These are phyloP conservation scores for Heteronetta atricapilla DNA, from an alignment of 2,113 vertebrate species.

Conservation along the genomic window DNA sequence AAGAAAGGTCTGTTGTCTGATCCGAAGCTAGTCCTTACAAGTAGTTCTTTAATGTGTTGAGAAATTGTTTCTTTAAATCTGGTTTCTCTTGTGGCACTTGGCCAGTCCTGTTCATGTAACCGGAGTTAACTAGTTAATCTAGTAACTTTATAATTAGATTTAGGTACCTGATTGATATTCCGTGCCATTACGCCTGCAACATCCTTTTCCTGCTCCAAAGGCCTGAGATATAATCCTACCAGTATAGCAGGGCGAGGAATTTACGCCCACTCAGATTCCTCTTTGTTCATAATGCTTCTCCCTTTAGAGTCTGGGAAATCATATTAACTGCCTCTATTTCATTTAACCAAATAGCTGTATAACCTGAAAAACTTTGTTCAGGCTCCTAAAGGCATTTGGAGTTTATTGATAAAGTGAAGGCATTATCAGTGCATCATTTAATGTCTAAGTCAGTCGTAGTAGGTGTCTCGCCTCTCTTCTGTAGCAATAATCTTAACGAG, in stretches of 20 bases:
- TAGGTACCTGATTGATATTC: constrained; percentile 48
- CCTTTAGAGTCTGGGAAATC: background rate
- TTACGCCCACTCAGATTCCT: constrained; percentile 32
- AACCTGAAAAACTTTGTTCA: background rate
- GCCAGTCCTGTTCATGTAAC: background rate
- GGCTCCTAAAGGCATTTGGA: background rate
- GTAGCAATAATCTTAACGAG: background rate
- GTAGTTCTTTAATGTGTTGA: background rate
- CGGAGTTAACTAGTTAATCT: background rate
- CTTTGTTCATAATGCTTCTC: background rate
- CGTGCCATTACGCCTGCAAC: constrained; percentile 23
- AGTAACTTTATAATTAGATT: constrained; percentile 7
- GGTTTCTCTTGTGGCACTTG: background rate
- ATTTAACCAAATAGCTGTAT: background rate
- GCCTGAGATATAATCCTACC: background rate
- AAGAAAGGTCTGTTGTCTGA: background rate
- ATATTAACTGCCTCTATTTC: background rate
- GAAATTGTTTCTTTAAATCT: background rate
- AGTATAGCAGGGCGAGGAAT: background rate
- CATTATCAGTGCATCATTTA: background rate
- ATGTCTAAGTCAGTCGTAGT: background rate
- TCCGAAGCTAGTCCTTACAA: background rate
- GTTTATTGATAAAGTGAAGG: background rate
- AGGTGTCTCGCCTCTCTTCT: background rate
- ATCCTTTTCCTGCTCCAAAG: constrained; percentile 54